Evolutionary conservation across 1,140 invertebrate species (phyloP), one percentile per base, ranked within the genome.

Genomic region (Eciton burchellii): DNA sequence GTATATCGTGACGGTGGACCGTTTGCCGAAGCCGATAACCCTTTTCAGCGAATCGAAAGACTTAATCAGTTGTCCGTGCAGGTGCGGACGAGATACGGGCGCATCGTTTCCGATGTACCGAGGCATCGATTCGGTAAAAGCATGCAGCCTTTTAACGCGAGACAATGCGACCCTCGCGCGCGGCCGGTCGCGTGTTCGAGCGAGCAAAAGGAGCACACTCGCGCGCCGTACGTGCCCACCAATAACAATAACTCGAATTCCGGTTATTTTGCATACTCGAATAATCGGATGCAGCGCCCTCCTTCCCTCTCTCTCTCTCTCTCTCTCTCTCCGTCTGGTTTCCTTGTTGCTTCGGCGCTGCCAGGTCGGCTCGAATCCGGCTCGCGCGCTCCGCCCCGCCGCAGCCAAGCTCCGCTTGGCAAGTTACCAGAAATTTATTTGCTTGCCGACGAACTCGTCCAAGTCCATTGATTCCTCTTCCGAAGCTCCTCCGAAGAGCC

Each of bases 241-340:
- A 81, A 87, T 87, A 89, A 90, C 86, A 84, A 86, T 86, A 89
- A 90, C 82, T 84, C 81, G 76, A 76, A 52, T 63, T 86, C 88
- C 83, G 86, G 84, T 88, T 83, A 88, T 81, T 90, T 88, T 86
- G 86, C 89, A 88, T 88, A 89, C 84, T 88, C 88, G 86, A 88
- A 88, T 90, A 89, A 90, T 88, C 89, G 60, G 59, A 68, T 88
- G 82, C 84, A 81, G 54, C 24, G 12, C 52, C 60, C 52, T 59
- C 2, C 14, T 4, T n/a, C n/a, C n/a, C n/a, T n/a, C n/a, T n/a
- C n/a, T n/a, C n/a, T n/a, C 14, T 14, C 8, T 11, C 45, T 60
- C 41, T 3, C 26, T 41, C 19, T 54, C 65, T 29, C 9, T 21
- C 35, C 29, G 41, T n/a, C 8, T 24, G 26, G 82, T 62, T 66